Evolutionary conservation across 2,797 vertebrate genomes (phyloP), one percentile per base, ranked within the genome.

Genomic region (Pempheris klunzingeri): DNA sequence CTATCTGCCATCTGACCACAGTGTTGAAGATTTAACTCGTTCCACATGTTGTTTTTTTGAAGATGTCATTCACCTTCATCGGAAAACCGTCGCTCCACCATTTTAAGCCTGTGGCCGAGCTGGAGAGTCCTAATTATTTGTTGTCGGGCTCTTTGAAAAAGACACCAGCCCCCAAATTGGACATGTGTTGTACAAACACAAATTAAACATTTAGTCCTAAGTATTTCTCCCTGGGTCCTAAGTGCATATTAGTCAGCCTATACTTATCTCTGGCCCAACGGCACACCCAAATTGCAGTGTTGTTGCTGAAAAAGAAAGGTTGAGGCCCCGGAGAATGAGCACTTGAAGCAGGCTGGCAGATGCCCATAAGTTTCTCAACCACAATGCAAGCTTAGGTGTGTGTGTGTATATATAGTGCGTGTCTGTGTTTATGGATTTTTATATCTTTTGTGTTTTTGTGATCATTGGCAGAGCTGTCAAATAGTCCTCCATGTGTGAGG

Each of bases 211-310:
- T 94, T 90, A 90, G 81, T 60, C 61, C 36, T 90, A 84, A 90
- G 88, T 92, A 90, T 89, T 91, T 91, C 91, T 89, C 84, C 77
- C 83, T 73, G 78, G 65, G 85, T 87, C 83, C 87, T 92, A 88
- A 93, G 91, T 92, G 88, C 93, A 90, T 65, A 91, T 93, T 93
- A 92, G 90, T 82, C 79, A 89, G 85, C 88, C 93, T 94, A 82
- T 93, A 94, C 92, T 94, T 94, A 94, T 93, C 90, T 91, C 77
- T 55, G 90, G 88, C 84, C 83, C 79, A 77, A 85, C 74, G 90
- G 58, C 92, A 93, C 92, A 88, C 93, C 93, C 92, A 93, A 92
- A 93, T 92, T 93, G 88, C 88, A 93, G 87, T 52, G 74, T 86
- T 86, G 80, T 71, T 88, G 84, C 88, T 69, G 91, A 64, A 90